These are phyloP conservation scores for Selenia dentaria DNA, from an alignment of 2,888 invertebrate genomes.

Conservation along the genomic window DNA sequence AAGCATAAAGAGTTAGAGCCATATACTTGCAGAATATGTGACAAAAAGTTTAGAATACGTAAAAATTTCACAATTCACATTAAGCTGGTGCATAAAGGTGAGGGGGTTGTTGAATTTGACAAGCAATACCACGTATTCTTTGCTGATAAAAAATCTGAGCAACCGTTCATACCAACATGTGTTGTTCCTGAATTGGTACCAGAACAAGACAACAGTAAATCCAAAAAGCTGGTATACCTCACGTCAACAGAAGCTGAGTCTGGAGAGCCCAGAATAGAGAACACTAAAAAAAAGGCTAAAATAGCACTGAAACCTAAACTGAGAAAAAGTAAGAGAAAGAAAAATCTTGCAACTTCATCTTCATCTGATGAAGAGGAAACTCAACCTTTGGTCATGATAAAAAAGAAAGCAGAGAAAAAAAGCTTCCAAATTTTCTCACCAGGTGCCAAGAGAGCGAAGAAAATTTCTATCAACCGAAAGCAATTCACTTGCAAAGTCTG, in stretches of 20 bases:
- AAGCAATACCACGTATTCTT: slow-evolving; percentile 68
- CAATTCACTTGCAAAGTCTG: slow-evolving; percentile 60
- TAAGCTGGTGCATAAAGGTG: slow-evolving; percentile 60
- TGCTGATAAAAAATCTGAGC: slow-evolving; percentile 56
- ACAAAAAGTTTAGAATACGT: slow-evolving; percentile 53
- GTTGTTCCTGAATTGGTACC: slow-evolving; percentile 24
- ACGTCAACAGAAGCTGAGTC: background rate
- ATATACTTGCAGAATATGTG: slow-evolving; percentile 66
- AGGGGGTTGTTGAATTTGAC: slow-evolving; percentile 70
- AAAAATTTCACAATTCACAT: slow-evolving; percentile 70
- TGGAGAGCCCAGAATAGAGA: slow-evolving; percentile 4
- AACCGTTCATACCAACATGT: slow-evolving; percentile 48
- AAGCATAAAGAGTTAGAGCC: slow-evolving; percentile 62
- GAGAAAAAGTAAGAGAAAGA: slow-evolving; percentile 29
- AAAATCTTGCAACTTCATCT: slow-evolving; percentile 5
- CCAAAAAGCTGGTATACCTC: background rate
- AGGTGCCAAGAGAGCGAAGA: slow-evolving; percentile 3
- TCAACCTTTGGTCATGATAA: slow-evolving; percentile 5
- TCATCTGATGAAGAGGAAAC: slow-evolving; percentile 16
- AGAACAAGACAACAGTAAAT: slow-evolving; percentile 4
- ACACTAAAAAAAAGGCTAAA: background rate
- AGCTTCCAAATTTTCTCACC: background rate
- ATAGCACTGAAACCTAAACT: background rate
- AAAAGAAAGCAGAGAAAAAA: slow-evolving; percentile 11
- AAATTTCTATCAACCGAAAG: slow-evolving; percentile 27